Conservation (phyloP, 2,888 invertebrate genomes). For the Chymomyza procnemis region DNA sequence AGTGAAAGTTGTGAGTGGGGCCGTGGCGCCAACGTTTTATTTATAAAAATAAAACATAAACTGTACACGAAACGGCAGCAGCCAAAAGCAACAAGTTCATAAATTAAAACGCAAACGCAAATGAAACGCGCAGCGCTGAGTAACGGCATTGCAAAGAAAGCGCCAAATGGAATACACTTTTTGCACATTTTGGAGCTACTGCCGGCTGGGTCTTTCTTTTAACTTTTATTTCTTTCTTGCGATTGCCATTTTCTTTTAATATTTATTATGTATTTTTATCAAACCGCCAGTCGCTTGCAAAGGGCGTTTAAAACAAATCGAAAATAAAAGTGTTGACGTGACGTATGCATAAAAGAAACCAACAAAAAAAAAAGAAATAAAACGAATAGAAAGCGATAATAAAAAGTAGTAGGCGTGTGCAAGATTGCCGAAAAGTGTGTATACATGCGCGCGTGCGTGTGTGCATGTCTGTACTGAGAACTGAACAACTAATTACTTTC, state of each 20-base stretch:
- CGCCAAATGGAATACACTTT: conserved; percentile 29
- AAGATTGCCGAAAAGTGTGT: too few species aligned
- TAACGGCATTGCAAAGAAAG: conserved; percentile 53
- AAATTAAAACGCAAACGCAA: conserved; percentile 51
- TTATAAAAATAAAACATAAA: conserved; percentile 36
- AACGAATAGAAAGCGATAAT: not conserved
- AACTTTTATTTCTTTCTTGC: conserved; percentile 10
- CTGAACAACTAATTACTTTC: conserved; percentile 19
- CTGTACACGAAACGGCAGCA: conserved; percentile 41
- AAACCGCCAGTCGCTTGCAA: not conserved
- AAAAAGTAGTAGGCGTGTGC: conserved; percentile 19
- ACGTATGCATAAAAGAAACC: not conserved
- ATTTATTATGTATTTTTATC: not conserved
- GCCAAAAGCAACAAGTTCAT: conserved; percentile 47
- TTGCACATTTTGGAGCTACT: conserved; percentile 19
- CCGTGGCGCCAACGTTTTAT: conserved; percentile 31
- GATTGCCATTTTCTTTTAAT: not conserved
- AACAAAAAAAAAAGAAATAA: not conserved
- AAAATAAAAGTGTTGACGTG: not conserved
- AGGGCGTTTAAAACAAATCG: conserved; percentile 1
- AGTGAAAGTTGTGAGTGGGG: conserved; percentile 62
- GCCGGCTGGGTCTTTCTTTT: conserved; percentile 23
- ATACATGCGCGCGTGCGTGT: too few species aligned
- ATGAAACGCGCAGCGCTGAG: conserved; percentile 20
- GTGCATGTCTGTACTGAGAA: conserved; percentile 12